Conservation (phyloP, 2,797 vertebrate species). For the Catamblyrhynchus diadema region DNA sequence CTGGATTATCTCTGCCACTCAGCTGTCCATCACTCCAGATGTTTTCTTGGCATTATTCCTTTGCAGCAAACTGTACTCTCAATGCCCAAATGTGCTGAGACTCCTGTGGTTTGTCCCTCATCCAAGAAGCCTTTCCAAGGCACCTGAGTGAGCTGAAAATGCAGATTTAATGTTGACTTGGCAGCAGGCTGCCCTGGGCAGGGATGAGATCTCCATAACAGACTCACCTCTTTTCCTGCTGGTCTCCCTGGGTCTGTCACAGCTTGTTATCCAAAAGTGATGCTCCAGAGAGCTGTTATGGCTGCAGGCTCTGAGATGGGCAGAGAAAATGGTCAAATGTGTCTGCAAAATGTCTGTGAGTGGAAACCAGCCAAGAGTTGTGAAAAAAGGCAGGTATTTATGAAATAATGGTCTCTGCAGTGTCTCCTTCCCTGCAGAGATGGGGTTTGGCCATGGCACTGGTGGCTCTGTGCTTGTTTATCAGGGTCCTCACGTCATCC, state of each 20-base stretch:
- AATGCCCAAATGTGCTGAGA: neutral
- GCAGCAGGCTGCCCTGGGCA: neutral
- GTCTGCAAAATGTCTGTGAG: neutral
- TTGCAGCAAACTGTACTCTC: neutral
- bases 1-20: neutral
- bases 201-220: neutral
- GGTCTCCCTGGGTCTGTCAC: neutral
- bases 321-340: neutral
- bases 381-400: neutral
- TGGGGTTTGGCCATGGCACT: neutral
- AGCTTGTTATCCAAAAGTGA: neutral
- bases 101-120: neutral
- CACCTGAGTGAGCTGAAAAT: neutral
- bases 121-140: neutral
- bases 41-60: neutral
- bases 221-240: neutral
- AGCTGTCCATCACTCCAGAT: neutral
- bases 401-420: neutral
- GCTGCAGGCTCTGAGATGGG: neutral
- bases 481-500: neutral
- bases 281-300: neutral
- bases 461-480: neutral
- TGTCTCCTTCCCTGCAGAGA: neutral
- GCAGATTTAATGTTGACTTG: neutral
- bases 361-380: neutral